Evolutionary conservation across 2,888 invertebrate genomes (phyloP).

Genomic region (Cephalotes varians): DNA sequence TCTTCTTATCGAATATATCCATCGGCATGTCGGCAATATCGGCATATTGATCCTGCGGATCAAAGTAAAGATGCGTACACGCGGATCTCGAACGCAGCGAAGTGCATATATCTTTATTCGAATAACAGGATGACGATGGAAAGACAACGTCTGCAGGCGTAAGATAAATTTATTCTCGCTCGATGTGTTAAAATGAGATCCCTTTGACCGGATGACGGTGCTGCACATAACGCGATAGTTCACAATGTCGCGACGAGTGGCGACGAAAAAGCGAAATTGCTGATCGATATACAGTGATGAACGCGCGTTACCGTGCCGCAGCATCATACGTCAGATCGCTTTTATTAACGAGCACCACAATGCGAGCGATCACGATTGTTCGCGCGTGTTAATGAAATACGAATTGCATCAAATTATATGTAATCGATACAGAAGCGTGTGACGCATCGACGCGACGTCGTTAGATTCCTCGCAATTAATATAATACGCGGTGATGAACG

Average conservation of each 20-base stretch:
- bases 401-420: slow-evolving; percentile 30
- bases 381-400: slow-evolving; percentile 36
- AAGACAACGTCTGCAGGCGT: slow-evolving; percentile 70
- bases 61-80: slow-evolving; percentile 2
- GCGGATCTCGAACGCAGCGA: not conserved
- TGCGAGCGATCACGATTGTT: not conserved
- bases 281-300: slow-evolving; percentile 58
- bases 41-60: not conserved
- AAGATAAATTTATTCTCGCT: slow-evolving; percentile 73
- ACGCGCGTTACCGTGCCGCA: slow-evolving; percentile 18
- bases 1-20: not conserved
- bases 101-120: slow-evolving; percentile 18
- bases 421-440: slow-evolving; percentile 19
- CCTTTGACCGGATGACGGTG: slow-evolving; percentile 59
- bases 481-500: slow-evolving; percentile 39
- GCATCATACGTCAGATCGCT: slow-evolving; percentile 9
- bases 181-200: slow-evolving; percentile 62
- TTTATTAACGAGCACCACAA: slow-evolving; percentile 24
- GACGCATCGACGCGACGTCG: slow-evolving; percentile 3
- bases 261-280: slow-evolving; percentile 51
- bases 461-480: slow-evolving; percentile 48
- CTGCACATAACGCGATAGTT: slow-evolving; percentile 62
- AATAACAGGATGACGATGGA: slow-evolving; percentile 63
- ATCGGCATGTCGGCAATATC: not conserved
- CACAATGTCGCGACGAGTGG: slow-evolving; percentile 20